phyloP scores from a whole-genome alignment of 2,113 vertebrate species.

The Crotalus viridis region DNA sequence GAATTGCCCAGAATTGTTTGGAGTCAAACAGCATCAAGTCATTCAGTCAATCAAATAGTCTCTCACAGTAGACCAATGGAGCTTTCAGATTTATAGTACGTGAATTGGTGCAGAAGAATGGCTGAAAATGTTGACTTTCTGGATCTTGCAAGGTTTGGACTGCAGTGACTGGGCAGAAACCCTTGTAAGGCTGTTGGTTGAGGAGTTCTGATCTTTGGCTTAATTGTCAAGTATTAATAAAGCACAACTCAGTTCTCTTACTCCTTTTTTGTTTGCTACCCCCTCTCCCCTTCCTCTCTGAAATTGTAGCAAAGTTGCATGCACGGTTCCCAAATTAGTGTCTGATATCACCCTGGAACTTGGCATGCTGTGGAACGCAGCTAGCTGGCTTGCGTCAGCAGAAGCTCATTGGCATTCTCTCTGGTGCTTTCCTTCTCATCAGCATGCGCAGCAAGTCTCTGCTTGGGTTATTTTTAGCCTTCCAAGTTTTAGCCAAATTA shows the following conservation, averaged over 20 bases:
- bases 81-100: neutral
- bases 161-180: neutral
- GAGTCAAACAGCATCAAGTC: neutral
- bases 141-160: neutral
- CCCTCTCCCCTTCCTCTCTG: neutral
- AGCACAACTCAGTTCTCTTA: neutral
- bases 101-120: neutral
- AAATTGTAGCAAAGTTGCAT: neutral
- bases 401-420: slow-evolving; percentile 20
- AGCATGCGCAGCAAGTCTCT: neutral
- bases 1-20: neutral
- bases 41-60: neutral
- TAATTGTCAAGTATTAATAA: neutral
- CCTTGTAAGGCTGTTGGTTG: neutral
- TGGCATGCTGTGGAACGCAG: slow-evolving; percentile 13
- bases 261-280: neutral
- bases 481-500: slow-evolving; percentile 15
- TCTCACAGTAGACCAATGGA: neutral
- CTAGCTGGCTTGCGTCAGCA: slow-evolving; percentile 8
- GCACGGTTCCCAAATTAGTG: neutral
- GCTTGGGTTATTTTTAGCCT: slow-evolving; percentile 28
- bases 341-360: neutral
- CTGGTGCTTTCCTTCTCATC: neutral
- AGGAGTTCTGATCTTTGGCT: neutral
- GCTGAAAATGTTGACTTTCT: neutral